Percentiles rank a stretch among this genome's conserved stretches.
These are phyloP conservation scores for Craniophora ligustri DNA, from an alignment of 2,888 invertebrate species.

Conservation along the genomic window DNA sequence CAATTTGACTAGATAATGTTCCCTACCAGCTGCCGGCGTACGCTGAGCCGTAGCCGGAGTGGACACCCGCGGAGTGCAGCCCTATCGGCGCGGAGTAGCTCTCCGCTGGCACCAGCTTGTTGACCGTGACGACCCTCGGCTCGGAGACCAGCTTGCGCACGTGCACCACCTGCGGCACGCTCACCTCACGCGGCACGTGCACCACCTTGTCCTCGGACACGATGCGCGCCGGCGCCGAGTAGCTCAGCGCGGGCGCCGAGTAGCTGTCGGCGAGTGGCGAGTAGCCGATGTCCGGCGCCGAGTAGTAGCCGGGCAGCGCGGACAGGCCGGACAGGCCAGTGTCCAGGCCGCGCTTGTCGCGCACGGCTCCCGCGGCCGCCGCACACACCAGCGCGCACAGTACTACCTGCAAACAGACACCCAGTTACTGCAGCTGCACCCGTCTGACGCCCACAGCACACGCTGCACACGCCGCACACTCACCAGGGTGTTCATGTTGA, in stretches of 20 bases:
- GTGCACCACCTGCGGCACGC: conserved; percentile 41
- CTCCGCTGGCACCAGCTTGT: conserved; percentile 35
- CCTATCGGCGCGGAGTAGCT: neutral
- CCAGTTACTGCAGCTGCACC: neutral
- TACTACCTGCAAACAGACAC: conserved; percentile 14
- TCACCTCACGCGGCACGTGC: conserved; percentile 43
- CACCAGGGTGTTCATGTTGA: conserved; percentile 26
- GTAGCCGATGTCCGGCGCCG: neutral
- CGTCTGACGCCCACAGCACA: neutral
- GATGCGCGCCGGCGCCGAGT: conserved; percentile 13
- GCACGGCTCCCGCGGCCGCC: conserved; percentile 38
- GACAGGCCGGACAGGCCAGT: conserved; percentile 6
- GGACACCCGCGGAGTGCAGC: conserved; percentile 8
- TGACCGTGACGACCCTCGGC: conserved; percentile 37
- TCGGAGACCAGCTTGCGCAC: conserved; percentile 42
- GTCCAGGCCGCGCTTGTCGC: conserved; percentile 57
- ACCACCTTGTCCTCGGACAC: conserved; percentile 40
- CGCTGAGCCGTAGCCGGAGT: conserved; percentile 13
- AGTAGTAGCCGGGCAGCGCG: neutral
- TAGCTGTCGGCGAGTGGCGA: neutral
- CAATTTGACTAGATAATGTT: neutral
- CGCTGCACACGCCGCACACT: conserved; percentile 7
- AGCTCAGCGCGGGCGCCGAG: neutral
- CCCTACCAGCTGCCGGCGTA: conserved; percentile 29
- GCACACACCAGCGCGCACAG: conserved; percentile 25